Conservation (phyloP, 2,888 invertebrate species). For the Polydrusus tereticollis region DNA sequence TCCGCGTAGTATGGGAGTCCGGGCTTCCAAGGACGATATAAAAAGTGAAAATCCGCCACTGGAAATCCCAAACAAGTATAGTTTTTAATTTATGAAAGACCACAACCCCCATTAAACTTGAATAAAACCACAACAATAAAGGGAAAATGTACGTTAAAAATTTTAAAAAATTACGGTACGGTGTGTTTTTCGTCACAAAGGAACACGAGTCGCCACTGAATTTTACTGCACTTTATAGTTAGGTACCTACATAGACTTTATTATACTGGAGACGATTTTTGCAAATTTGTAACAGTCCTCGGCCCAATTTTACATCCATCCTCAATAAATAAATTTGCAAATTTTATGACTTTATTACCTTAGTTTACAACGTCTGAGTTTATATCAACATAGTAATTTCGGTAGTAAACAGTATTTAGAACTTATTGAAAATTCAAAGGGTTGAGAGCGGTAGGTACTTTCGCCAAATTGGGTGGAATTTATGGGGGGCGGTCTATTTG, state of each 20-base stretch:
- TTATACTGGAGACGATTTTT: neutral
- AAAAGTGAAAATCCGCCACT: no score
- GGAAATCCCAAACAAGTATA: no score
- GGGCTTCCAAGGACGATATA: no score
- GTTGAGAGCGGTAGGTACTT: neutral
- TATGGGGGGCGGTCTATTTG: neutral
- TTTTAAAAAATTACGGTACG: no score
- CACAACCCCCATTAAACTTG: no score
- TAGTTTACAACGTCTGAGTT: neutral
- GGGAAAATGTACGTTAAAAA: no score
- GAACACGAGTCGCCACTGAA: no score
- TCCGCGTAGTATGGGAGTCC: no score
- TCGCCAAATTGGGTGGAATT: neutral
- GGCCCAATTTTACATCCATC: neutral
- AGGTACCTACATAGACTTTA: neutral
- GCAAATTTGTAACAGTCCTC: neutral
- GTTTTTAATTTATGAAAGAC: no score
- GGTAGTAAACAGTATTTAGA: neutral
- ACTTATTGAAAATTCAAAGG: neutral
- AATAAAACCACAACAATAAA: no score
- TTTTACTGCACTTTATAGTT: no score
- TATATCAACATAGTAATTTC: neutral
- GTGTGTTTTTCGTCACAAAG: no score
- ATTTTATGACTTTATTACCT: neutral
- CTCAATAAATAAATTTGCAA: constrained; percentile 11